Evolutionary conservation across 2,888 invertebrate species (phyloP).

Genomic region (Hirtodrosophila histrioides): DNA sequence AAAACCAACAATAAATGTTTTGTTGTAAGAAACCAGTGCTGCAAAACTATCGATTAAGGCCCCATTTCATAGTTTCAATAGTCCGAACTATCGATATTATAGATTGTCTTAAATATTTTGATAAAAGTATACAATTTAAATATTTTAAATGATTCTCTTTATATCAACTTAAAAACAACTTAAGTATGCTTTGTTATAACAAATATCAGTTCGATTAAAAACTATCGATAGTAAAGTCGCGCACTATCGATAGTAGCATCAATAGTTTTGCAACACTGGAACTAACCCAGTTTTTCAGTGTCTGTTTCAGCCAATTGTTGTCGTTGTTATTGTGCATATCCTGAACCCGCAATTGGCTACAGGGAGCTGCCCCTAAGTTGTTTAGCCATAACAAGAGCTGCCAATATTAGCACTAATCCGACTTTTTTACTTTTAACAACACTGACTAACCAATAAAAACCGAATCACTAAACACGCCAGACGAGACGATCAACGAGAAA

Average conservation of each 20-base stretch:
- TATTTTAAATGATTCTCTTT: no score
- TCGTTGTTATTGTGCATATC: conserved; percentile 21
- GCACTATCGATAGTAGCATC: background rate
- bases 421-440: conserved; percentile 49
- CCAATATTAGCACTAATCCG: conserved; percentile 53
- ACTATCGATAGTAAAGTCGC: no score
- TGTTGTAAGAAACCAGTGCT: background rate
- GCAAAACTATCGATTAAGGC: no score
- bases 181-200: no score
- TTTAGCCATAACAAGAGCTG: conserved; percentile 41
- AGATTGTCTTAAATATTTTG: no score
- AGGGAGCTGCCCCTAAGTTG: conserved; percentile 28
- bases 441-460: conserved; percentile 40
- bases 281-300: conserved; percentile 8
- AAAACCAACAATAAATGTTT: conserved; percentile 1
- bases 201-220: no score
- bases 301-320: conserved; percentile 24
- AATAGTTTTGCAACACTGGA: background rate
- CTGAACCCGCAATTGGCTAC: conserved; percentile 37
- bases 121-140: no score
- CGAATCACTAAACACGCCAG: conserved; percentile 83
- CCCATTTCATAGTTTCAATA: no score
- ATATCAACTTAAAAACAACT: no score
- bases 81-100: no score
- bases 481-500: conserved; percentile 94